phyloP scores from a whole-genome alignment of 2,888 invertebrate species.

The Troides oblongomaculatus region DNA sequence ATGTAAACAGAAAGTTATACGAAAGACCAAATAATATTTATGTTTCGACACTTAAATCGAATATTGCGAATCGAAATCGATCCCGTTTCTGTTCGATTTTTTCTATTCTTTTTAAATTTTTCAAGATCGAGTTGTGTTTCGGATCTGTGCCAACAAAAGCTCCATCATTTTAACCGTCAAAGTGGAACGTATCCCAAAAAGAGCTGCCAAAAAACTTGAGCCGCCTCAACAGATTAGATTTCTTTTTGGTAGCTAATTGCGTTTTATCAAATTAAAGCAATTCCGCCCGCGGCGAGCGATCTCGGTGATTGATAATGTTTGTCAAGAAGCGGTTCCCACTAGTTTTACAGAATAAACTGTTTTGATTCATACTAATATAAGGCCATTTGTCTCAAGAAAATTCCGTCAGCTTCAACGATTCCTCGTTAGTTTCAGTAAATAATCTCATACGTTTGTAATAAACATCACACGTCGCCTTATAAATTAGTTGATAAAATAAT shows the following conservation, averaged over 20 bases:
- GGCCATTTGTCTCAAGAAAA: slow-evolving; percentile 59
- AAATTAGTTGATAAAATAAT: too few species aligned
- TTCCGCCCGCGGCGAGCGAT: slow-evolving; percentile 58
- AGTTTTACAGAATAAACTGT: slow-evolving; percentile 78
- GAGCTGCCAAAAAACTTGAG: slow-evolving; percentile 64
- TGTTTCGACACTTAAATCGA: neutral
- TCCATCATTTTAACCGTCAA: slow-evolving; percentile 51
- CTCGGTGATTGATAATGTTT: slow-evolving; percentile 76
- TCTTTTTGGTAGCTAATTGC: slow-evolving; percentile 80
- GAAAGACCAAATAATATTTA: neutral
- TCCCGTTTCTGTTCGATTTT: neutral
- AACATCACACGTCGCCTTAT: too few species aligned
- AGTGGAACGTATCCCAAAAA: slow-evolving; percentile 59
- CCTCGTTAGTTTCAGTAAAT: neutral
- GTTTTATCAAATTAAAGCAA: slow-evolving; percentile 79
- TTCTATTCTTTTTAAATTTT: slow-evolving; percentile 16
- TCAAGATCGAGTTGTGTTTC: slow-evolving; percentile 19
- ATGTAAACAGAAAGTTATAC: too few species aligned
- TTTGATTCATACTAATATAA: slow-evolving; percentile 69
- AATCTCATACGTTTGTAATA: too few species aligned
- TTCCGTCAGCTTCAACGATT: neutral
- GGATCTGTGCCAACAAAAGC: slow-evolving; percentile 39
- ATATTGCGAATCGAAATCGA: slow-evolving; percentile 3
- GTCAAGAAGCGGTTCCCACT: slow-evolving; percentile 61
- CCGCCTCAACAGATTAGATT: slow-evolving; percentile 74